Conservation (phyloP, 2,797 vertebrate species). For the Fundulus diaphanus region DNA sequence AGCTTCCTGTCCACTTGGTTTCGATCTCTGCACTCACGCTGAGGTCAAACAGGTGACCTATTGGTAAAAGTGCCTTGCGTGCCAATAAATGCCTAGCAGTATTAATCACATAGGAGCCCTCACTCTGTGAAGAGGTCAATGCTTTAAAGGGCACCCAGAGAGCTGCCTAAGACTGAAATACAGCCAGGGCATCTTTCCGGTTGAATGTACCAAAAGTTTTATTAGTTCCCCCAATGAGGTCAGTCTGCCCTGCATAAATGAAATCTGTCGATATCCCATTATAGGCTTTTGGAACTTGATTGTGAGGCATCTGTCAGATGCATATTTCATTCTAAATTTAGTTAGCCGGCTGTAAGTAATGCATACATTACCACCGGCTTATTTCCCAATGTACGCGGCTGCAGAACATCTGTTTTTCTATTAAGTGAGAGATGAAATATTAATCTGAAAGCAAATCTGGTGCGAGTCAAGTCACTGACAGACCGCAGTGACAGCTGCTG, state of each 20-base stretch:
- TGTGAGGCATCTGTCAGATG: conserved; percentile 75
- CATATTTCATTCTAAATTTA: conserved; percentile 79
- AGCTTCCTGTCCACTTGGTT: conserved; percentile 67
- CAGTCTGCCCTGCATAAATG: conserved; percentile 72
- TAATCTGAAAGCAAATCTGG: conserved; percentile 67
- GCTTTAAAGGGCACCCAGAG: conserved; percentile 79
- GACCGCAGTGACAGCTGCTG: conserved; percentile 72
- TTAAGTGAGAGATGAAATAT: conserved; percentile 77
- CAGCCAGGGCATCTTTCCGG: conserved; percentile 69
- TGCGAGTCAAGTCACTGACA: conserved; percentile 66
- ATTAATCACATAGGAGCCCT: conserved; percentile 80
- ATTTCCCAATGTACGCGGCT: conserved; percentile 67
- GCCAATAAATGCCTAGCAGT: conserved; percentile 79
- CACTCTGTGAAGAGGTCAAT: conserved; percentile 72
- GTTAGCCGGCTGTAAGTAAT: conserved; percentile 74
- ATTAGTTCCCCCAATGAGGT: conserved; percentile 73
- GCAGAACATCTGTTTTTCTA: conserved; percentile 79
- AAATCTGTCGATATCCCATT: conserved; percentile 79
- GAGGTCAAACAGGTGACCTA: conserved; percentile 80
- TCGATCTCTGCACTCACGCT: conserved; percentile 61
- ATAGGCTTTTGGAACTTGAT: conserved; percentile 72
- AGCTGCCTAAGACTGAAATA: conserved; percentile 72
- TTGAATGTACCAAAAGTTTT: conserved; percentile 79
- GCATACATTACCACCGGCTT: conserved; percentile 67
- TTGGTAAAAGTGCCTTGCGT: conserved; percentile 79